Evolutionary conservation across 1,140 invertebrate genomes (phyloP).

Genomic region (Copidosoma floridanum): DNA sequence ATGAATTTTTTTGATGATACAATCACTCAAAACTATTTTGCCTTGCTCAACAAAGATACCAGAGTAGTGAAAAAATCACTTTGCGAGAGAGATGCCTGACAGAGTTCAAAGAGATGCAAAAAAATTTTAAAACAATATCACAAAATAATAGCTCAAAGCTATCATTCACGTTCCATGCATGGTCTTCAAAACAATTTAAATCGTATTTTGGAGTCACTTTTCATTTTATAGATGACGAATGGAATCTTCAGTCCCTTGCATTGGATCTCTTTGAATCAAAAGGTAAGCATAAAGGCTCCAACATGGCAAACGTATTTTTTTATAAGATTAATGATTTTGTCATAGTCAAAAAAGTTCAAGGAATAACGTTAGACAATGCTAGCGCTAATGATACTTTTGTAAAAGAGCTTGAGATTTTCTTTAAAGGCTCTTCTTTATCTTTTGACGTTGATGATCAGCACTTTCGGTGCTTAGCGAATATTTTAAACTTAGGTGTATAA

Average conservation of each 20-base stretch:
- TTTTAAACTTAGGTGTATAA: neutral
- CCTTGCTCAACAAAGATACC: slow-evolving; percentile 33
- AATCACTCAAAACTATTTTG: slow-evolving; percentile 41
- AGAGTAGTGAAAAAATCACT: slow-evolving; percentile 14
- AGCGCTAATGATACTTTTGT: slow-evolving; percentile 31
- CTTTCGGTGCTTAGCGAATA: neutral
- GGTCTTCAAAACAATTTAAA: slow-evolving; percentile 31
- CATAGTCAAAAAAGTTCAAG: slow-evolving; percentile 38
- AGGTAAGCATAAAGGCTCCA: slow-evolving; percentile 40
- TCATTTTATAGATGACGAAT: slow-evolving; percentile 41
- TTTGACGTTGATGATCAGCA: neutral
- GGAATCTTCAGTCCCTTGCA: slow-evolving; percentile 38
- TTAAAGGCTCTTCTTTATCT: neutral
- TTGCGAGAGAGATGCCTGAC: neutral
- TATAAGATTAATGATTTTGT: slow-evolving; percentile 35
- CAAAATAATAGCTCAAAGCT: slow-evolving; percentile 40
- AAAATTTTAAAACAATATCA: slow-evolving; percentile 30
- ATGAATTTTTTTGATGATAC: slow-evolving; percentile 44
- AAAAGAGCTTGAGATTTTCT: neutral
- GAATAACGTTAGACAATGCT: slow-evolving; percentile 30
- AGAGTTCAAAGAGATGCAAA: slow-evolving; percentile 13
- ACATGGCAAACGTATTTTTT: slow-evolving; percentile 44
- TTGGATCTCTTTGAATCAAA: slow-evolving; percentile 44
- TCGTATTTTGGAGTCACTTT: neutral
- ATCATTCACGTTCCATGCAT: slow-evolving; percentile 45